A percentile compares a stretch with the other conserved stretches of the same genome.
Conservation (phyloP, 1,140 invertebrate genomes). For the Conus ventricosus region DNA sequence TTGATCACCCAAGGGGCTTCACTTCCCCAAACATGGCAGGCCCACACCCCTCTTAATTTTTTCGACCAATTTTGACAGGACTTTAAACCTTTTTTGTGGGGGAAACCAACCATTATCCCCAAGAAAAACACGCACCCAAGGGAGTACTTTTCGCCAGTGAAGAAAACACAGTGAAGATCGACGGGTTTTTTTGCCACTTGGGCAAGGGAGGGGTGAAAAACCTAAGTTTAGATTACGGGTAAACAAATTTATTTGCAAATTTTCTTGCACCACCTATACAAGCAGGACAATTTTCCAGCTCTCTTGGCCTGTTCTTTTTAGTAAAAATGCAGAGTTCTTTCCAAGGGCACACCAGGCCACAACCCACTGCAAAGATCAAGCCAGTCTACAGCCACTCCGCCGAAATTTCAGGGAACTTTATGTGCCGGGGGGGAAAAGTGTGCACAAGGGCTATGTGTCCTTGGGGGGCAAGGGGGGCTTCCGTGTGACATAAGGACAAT, state of each 20-base stretch:
- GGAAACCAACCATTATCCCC: not conserved
- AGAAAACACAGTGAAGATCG: not conserved
- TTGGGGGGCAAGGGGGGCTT: conserved; percentile 43
- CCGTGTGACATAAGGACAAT: too few relatives aligned
- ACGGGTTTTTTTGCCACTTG: conserved; percentile 1
- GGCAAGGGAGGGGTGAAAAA: too few relatives aligned
- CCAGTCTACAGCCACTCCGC: conserved; percentile 33
- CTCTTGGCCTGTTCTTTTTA: conserved; percentile 29
- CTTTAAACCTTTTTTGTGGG: not conserved
- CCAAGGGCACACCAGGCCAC: conserved; percentile 27
- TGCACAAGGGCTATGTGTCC: conserved; percentile 60
- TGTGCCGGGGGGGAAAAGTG: conserved; percentile 4
- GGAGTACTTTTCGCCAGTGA: too few relatives aligned
- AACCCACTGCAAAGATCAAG: conserved; percentile 38
- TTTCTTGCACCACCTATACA: too few relatives aligned
- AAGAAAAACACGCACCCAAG: not conserved
- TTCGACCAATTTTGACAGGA: not conserved
- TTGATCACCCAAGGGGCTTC: too few relatives aligned
- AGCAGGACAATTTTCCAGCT: not conserved
- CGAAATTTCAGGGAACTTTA: not conserved
- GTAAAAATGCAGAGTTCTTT: conserved; percentile 33
- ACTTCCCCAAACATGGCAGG: not conserved
- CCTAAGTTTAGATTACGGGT: too few relatives aligned
- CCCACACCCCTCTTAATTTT: not conserved
- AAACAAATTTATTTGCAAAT: too few relatives aligned